Base-by-base conservation (phyloP, 2,888 invertebrate species). In the Drosophila ochracea region DNA sequence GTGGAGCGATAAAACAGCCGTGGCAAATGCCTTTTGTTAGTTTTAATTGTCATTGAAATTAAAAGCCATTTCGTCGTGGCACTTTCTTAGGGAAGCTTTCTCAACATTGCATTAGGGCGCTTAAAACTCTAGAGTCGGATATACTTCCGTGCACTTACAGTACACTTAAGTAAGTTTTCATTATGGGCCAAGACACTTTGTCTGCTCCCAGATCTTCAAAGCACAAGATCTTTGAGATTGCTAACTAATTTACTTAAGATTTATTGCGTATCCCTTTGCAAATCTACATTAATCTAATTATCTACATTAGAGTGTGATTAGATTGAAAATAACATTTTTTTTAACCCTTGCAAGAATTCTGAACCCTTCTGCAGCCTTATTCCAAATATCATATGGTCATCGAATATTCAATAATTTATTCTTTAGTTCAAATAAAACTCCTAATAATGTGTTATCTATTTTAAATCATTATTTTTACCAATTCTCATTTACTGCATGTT, bases 1-100 rank as follows among this genome's bases (percentile, higher is more conserved):
- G 59, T 68, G 39, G 28, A 49, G 25, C 49, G 11, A 63, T 86
- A 68, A 83, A 68, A 41, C 76, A 65, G 63, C 35, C 37, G 53
- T 52, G 33, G 63, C 35, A 50, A 78, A 63, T 57, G 57, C n/a
- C 55, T 73, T 61, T 66, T 52, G 37, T 65, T 76, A 25, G 35
- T 55, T 89, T 76, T 72, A 83, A 78, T 89, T 90, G 90, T 90
- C 90, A 85, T 83, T 80, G 65, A 53, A 85, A 81, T 90, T 85
- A 90, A 85, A 65, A 85, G 86, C 76, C 65, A 62, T 61, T 84
- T 69, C 37, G 63, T 76, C 21, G 54, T 52, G 81, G 52, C 63
- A 80, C 80, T 84, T 75, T 58, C 21, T n/a, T 39, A 19, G 37
- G 41, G 19, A 35, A 28, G 19, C 5, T 33, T 53, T 35, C 35